Base-by-base conservation (phyloP, 2,797 vertebrate genomes). In the Brachyalestes nurse region DNA sequence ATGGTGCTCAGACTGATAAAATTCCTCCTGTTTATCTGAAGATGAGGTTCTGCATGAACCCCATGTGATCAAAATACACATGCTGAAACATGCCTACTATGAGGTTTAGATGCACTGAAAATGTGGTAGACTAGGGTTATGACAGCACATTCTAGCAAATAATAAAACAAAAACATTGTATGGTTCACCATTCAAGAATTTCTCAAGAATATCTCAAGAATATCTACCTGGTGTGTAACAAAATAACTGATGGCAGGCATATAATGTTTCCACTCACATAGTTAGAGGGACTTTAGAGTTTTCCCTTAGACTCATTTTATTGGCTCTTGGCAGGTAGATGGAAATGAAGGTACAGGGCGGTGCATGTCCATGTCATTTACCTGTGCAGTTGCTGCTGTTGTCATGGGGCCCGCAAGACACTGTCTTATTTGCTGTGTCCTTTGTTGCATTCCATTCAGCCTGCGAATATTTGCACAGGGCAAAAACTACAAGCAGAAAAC, bases 301-400 rank as follows among this genome's bases (percentile, higher is more conserved):
- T 45, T 53, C 40, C 51, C 12, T 42, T 21, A 38, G 58, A 58
- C 71, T 73, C 23, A 34, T 40, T 38, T 72, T 73, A 73, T 73
- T 42, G 64, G 19, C 62, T 58, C 21, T 13, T 12, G 67, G 14
- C 66, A 64, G 34, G 71, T 51, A 60, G 55, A 25, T 70, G 28
- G 55, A 81, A 62, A 55, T 55, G 73, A 40, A 58, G 38, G 2
- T 7, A 72, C 57, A 58, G 12, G 49, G 42, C 55, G 62, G 70
- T 60, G 7, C 66, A 61, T 21, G 14, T 17, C 7, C n/a, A 64
- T 34, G 51, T 55, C 28, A 86, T 86, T 83, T 93, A 95, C 95
- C 94, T 93, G 94, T 93, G 90, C 93, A 94, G 82, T 94, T 93
- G 89, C 90, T 86, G 85, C 79, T 49, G 90, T 92, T 88, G 86